Evolutionary conservation across 1,140 invertebrate species (phyloP).

Genomic region (Drosophila guanche): DNA sequence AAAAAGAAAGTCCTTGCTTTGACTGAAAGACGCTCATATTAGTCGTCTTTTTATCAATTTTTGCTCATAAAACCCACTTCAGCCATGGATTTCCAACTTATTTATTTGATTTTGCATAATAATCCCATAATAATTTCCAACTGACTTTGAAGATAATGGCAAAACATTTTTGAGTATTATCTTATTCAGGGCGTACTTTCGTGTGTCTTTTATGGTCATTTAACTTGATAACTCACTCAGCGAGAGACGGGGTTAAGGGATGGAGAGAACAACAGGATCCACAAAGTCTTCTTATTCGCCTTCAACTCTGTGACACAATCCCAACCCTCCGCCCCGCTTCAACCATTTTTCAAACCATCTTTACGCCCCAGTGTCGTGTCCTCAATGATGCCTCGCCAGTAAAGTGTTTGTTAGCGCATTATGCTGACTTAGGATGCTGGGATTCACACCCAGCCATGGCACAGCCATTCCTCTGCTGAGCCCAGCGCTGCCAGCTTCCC

Average conservation of each 20-base stretch:
- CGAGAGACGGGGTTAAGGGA: background rate
- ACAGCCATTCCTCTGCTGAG: conserved; percentile 12
- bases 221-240: conserved; percentile 26
- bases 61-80: too few species aligned
- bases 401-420: conserved; percentile 80
- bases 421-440: conserved; percentile 75
- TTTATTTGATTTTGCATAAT: too few species aligned
- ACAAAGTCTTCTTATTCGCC: conserved; percentile 36
- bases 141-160: too few species aligned
- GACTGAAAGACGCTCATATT: too few species aligned
- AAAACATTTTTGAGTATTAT: too few species aligned
- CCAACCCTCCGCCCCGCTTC: background rate
- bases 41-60: too few species aligned
- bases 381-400: conserved; percentile 53
- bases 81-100: too few species aligned
- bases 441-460: conserved; percentile 63
- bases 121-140: too few species aligned
- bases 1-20: too few species aligned
- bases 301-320: conserved; percentile 19
- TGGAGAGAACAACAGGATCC: conserved; percentile 36
- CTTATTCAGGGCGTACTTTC: conserved; percentile 15
- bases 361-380: conserved; percentile 39
- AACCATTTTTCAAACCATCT: conserved; percentile 12
- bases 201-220: conserved; percentile 34
- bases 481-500: conserved; percentile 6